phyloP scores from a whole-genome alignment of 1,140 invertebrate species.

The Chymomyza costata region DNA sequence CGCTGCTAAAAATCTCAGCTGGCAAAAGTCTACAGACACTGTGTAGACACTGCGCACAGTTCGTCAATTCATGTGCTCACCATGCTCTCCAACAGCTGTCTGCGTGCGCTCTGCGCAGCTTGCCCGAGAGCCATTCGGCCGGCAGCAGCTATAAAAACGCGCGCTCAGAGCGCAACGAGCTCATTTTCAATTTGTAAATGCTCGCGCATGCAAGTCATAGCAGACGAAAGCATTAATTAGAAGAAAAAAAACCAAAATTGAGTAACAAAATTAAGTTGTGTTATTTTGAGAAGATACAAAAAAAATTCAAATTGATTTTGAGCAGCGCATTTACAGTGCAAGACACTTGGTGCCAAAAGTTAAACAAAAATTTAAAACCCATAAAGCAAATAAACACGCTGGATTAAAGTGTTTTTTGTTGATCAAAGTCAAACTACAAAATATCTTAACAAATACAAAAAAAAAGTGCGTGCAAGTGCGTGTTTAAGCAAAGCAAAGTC shows the following conservation, averaged over 20 bases:
- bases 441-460: conserved; percentile 4
- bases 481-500: conserved; percentile 18
- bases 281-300: background rate
- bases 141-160: conserved; percentile 24
- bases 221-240: conserved; percentile 8
- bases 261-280: conserved; percentile 17
- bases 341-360: conserved; percentile 11
- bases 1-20: background rate
- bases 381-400: conserved; percentile 43
- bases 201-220: conserved; percentile 32
- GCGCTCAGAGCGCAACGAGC: conserved; percentile 22
- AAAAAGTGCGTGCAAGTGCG: conserved; percentile 6
- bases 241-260: conserved; percentile 21
- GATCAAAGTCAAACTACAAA: conserved; percentile 14
- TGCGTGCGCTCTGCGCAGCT: background rate
- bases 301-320: conserved; percentile 37
- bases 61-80: too few species aligned
- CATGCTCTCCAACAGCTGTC: background rate
- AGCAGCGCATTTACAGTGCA: conserved; percentile 26
- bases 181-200: conserved; percentile 46
- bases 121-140: conserved; percentile 16
- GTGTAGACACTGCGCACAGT: background rate
- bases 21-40: background rate
- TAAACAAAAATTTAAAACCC: background rate
- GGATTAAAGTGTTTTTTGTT: conserved; percentile 63